Evolutionary conservation across 1,140 invertebrate species (phyloP).

Genomic region (Idris sp.): DNA sequence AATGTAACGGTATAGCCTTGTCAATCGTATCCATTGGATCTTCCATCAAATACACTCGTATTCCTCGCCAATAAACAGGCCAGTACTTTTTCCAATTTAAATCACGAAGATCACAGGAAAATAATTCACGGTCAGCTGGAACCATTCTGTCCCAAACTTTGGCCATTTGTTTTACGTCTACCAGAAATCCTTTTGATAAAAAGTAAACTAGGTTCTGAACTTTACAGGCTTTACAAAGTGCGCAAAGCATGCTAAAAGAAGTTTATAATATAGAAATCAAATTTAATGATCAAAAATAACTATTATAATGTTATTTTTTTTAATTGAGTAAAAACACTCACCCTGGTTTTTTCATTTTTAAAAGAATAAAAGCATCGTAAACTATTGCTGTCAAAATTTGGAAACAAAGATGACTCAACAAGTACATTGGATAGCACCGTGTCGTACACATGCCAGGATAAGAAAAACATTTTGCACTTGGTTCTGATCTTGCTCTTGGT

Average conservation of each 20-base stretch:
- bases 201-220: no score
- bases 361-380: constrained; percentile 77
- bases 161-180: constrained; percentile 77
- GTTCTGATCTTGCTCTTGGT: constrained; percentile 52
- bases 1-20: no score
- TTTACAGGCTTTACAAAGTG: no score
- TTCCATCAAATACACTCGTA: constrained; percentile 77
- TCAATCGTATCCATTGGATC: constrained; percentile 75
- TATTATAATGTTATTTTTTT: constrained; percentile 42
- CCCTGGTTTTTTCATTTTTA: constrained; percentile 81
- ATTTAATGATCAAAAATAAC: no score
- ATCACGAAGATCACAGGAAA: constrained; percentile 80
- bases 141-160: constrained; percentile 77
- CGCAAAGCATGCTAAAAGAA: no score
- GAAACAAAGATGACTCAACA: constrained; percentile 71
- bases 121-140: constrained; percentile 79
- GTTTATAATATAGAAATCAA: no score
- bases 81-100: constrained; percentile 80
- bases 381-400: constrained; percentile 82
- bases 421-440: constrained; percentile 59
- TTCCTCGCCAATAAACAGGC: constrained; percentile 79
- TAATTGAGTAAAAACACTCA: constrained; percentile 80
- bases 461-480: constrained; percentile 38
- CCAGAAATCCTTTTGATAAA: constrained; percentile 49
- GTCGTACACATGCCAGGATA: constrained; percentile 47